Conservation (phyloP, 2,113 vertebrate genomes). For the Heterochromis multidens region DNA sequence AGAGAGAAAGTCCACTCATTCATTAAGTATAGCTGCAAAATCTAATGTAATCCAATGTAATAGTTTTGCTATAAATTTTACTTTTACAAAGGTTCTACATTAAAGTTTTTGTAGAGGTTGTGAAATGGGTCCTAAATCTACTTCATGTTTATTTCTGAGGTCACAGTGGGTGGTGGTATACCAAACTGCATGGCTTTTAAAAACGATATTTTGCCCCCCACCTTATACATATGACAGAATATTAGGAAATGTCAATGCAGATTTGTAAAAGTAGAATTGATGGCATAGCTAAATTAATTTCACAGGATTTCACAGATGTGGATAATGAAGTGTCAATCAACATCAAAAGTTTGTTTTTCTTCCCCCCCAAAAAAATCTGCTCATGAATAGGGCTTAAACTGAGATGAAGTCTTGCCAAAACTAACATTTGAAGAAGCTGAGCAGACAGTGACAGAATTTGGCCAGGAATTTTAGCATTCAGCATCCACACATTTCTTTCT, state of each 20-base stretch:
- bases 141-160: fast-evolving
- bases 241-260: background rate
- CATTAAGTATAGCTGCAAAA: background rate
- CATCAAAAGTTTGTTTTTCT: background rate
- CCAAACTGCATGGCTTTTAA: background rate
- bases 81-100: background rate
- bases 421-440: constrained; percentile 13
- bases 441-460: constrained; percentile 5
- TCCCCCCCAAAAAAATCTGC: background rate
- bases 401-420: background rate
- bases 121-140: background rate
- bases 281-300: background rate
- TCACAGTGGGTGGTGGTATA: background rate
- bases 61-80: background rate
- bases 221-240: background rate
- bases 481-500: background rate
- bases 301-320: background rate
- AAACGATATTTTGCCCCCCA: background rate
- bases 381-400: background rate
- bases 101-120: background rate
- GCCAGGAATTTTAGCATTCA: background rate
- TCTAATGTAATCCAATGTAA: background rate
- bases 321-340: background rate
- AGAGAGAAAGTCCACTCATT: background rate
- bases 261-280: background rate